Conservation (phyloP, 2,113 vertebrate species). For the Corythoichthys intestinalis region DNA sequence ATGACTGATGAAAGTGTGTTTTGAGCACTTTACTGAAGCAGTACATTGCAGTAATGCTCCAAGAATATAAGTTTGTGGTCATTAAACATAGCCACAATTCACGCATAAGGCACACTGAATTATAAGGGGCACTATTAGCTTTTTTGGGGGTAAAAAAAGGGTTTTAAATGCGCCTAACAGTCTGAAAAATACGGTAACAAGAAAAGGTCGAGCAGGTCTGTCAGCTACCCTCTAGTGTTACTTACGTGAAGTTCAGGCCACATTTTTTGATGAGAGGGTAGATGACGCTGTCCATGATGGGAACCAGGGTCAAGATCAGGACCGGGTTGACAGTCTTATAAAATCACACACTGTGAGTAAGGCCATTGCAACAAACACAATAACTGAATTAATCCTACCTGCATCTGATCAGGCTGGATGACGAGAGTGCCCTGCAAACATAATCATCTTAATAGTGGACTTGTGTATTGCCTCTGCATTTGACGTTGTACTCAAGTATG, state of each 20-base stretch:
- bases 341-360: slow-evolving; percentile 8
- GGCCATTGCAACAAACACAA: neutral
- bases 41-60: too few relatives aligned
- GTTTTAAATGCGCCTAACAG: too few relatives aligned
- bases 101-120: too few relatives aligned
- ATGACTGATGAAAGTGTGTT: too few relatives aligned
- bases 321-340: slow-evolving; percentile 87
- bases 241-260: slow-evolving; percentile 90
- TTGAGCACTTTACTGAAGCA: too few relatives aligned
- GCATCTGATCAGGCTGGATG: slow-evolving; percentile 95
- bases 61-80: too few relatives aligned
- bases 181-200: too few relatives aligned
- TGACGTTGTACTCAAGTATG: neutral
- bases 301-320: slow-evolving; percentile 87
- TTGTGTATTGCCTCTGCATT: neutral
- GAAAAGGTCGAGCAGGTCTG: too few relatives aligned
- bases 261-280: slow-evolving; percentile 91
- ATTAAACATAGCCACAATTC: too few relatives aligned
- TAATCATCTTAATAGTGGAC: slow-evolving; percentile 12
- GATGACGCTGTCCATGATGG: slow-evolving; percentile 77
- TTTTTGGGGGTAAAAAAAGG: too few relatives aligned
- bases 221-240: slow-evolving; percentile 14
- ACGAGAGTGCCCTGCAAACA: slow-evolving; percentile 75
- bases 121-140: too few relatives aligned
- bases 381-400: slow-evolving; percentile 67